These are phyloP conservation scores for Uloborus plumipes DNA, from an alignment of 2,888 invertebrate species.

Conservation along the genomic window DNA sequence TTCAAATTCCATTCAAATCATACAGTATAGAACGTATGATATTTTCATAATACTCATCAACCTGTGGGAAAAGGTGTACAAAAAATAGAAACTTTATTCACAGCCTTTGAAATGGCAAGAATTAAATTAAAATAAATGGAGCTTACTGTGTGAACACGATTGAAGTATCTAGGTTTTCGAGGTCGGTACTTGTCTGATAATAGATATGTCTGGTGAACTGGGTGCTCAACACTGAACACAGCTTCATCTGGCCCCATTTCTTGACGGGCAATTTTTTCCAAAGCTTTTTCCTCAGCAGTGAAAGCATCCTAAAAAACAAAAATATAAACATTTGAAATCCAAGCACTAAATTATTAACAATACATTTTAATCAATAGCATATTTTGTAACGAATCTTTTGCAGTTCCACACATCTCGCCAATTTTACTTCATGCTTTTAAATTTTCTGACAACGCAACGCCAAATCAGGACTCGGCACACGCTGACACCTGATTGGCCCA, in stretches of 20 bases:
- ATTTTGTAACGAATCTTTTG: no score
- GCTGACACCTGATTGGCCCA: no score
- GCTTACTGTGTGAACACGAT: constrained; percentile 80
- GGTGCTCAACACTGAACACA: constrained; percentile 89
- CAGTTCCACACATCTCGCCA: no score
- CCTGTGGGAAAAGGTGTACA: neutral
- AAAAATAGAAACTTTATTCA: neutral
- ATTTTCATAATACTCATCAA: neutral
- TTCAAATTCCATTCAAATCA: no score
- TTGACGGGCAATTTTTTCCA: constrained; percentile 85
- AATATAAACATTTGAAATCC: neutral
- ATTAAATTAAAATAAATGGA: neutral
- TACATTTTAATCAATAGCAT: neutral
- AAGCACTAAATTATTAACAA: neutral
- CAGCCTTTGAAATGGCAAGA: neutral
- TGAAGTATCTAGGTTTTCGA: constrained; percentile 97
- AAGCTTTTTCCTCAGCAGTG: constrained; percentile 77
- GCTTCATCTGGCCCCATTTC: constrained; percentile 90
- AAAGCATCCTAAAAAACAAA: constrained; percentile 71
- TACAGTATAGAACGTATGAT: no score
- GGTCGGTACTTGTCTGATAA: constrained; percentile 99
- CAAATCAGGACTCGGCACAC: no score
- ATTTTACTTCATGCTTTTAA: no score
- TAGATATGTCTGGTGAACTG: constrained; percentile 82
- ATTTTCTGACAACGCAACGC: no score